These are phyloP conservation scores for Dryococelus australis DNA, from an alignment of 2,888 invertebrate genomes.

Conservation along the genomic window DNA sequence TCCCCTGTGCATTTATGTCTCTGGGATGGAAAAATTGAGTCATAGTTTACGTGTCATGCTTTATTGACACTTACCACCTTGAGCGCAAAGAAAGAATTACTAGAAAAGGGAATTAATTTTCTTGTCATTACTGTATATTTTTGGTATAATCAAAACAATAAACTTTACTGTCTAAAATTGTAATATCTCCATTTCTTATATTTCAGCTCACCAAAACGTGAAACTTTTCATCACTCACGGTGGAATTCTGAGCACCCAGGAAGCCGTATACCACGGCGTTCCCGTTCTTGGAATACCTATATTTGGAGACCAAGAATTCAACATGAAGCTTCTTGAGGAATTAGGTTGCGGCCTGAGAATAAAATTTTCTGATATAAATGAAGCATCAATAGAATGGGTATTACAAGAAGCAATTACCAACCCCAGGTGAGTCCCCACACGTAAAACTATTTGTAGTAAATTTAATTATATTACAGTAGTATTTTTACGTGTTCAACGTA, in stretches of 20 bases:
- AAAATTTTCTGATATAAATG: slow-evolving; percentile 56
- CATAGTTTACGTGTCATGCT: no score
- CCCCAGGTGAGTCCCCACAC: slow-evolving; percentile 55
- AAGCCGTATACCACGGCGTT: slow-evolving; percentile 61
- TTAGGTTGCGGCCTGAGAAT: slow-evolving; percentile 62
- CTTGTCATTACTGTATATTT: no score
- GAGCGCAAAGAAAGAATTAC: no score
- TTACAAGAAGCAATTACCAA: slow-evolving; percentile 59
- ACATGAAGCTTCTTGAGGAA: slow-evolving; percentile 62
- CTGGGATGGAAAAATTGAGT: no score
- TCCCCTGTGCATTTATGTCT: no score
- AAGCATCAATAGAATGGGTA: slow-evolving; percentile 56
- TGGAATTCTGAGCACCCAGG: slow-evolving; percentile 65
- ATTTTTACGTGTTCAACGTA: no score
- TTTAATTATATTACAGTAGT: no score
- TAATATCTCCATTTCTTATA: background rate
- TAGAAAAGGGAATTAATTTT: no score
- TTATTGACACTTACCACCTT: no score
- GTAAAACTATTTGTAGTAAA: background rate
- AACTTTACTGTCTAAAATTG: no score
- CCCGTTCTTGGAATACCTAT: slow-evolving; percentile 64
- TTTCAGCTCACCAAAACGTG: slow-evolving; percentile 63
- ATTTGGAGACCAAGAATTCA: slow-evolving; percentile 63
- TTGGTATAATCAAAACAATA: no score
- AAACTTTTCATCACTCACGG: slow-evolving; percentile 67